Base-by-base conservation (phyloP, 2,797 vertebrate species). In the Chanos chanos region DNA sequence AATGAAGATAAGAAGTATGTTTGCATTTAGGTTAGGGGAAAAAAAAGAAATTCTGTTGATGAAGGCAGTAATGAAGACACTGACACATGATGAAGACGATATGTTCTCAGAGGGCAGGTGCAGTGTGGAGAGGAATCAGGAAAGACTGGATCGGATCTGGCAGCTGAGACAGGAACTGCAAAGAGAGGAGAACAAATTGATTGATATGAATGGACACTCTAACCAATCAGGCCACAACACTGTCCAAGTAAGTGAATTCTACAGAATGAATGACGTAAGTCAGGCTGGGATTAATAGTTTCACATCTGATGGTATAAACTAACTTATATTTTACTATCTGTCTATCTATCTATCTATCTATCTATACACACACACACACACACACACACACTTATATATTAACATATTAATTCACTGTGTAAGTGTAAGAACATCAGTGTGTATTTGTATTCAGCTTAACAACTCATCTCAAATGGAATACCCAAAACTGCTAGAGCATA, bases 401-500 rank as follows among this genome's bases (percentile, higher is more conserved):
- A 36, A 43, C 27, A 13, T 22, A 25, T 36, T 66, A 50, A 61
- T 33, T 47, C 4, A 55, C 21, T 21, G 4, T 62, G 72, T 56
- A 37, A 39, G 30, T 39, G 33, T 59, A 12, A 31, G 18, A 48
- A 64, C 59, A 58, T 60, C 37, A 36, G 61, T 39, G 40, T 49
- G 33, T 72, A 74, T 64, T 36, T 72, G 70, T 76, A 74, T 65
- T 58, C 75, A 75, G 70, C 74, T 71, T 72, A 74, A 78, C 71
- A 68, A 78, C 72, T 72, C 76, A 66, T 77, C 77, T 81, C 72
- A 85, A 73, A 31, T 73, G 15, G 89, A 90, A 74, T 80, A 84
- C 9, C 75, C 80, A 56, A 83, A 87, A 81, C 87, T 89, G 19
- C 78, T 83, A 71, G 86, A 86, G n/a, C 83, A 31, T 77, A 88